A percentile compares a stretch with the other conserved stretches of the same genome.
Conservation (phyloP, 2,797 vertebrate species). For the Tadarida brasiliensis region DNA sequence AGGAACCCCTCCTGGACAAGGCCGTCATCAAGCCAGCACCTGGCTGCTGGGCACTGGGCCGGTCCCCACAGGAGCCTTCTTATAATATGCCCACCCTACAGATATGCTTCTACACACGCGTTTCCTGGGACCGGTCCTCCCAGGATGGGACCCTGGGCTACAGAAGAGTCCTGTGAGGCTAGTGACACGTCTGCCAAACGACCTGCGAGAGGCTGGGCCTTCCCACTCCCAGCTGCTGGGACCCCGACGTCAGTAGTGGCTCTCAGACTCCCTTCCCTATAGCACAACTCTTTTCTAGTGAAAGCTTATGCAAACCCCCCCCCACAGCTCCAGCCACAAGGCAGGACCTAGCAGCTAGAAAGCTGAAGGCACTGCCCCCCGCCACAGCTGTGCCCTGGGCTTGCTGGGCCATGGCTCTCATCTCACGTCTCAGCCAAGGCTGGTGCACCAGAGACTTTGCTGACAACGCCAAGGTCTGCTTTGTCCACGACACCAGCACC, state of each 20-base stretch:
- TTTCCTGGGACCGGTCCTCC: neutral
- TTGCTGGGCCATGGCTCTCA: neutral
- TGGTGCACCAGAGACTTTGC: neutral
- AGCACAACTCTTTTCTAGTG: too few species aligned
- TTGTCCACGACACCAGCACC: neutral
- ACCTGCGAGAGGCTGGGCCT: neutral
- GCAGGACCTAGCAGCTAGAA: neutral
- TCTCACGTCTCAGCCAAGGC: rapidly evolving
- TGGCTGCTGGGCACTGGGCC: neutral
- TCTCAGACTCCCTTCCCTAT: neutral
- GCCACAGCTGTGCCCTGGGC: neutral
- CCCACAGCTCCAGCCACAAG: neutral
- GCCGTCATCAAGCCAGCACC: neutral
- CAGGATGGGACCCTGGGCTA: neutral
- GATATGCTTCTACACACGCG: rapidly evolving
- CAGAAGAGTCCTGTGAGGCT: too few species aligned
- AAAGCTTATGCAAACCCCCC: too few species aligned
- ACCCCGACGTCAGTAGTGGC: neutral
- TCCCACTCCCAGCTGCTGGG: neutral
- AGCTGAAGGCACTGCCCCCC: neutral
- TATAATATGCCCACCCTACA: rapidly evolving
- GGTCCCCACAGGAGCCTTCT: neutral
- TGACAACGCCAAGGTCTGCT: neutral
- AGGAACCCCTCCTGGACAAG: neutral
- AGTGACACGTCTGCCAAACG: rapidly evolving